A percentile compares a stretch with the other conserved stretches of the same genome.
Evolutionary conservation across 2,888 invertebrate species (phyloP).

Genomic region (Heliconius sara): DNA sequence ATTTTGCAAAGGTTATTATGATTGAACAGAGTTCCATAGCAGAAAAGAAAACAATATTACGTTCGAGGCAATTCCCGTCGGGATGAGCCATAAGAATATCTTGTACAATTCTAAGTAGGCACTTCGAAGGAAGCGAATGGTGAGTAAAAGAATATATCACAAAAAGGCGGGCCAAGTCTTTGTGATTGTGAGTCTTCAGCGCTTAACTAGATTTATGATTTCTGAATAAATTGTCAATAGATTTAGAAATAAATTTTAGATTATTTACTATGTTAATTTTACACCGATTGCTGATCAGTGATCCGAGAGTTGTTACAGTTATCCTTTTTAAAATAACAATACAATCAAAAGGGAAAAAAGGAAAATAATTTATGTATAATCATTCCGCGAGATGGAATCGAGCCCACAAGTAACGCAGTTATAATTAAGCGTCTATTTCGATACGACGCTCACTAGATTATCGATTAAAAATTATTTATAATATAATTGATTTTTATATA

Average conservation of each 20-base stretch:
- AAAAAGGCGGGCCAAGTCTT: slow-evolving; percentile 46
- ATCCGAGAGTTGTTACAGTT: background rate
- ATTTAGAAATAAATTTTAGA: slow-evolving; percentile 32
- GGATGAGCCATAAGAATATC: slow-evolving; percentile 47
- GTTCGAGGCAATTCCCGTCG: slow-evolving; percentile 45
- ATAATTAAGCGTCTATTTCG: too few relatives aligned
- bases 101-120: slow-evolving; percentile 47
- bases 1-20: slow-evolving; percentile 60
- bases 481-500: too few relatives aligned
- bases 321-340: background rate
- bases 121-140: slow-evolving; percentile 45
- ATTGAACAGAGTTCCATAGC: slow-evolving; percentile 41
- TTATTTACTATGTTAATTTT: slow-evolving; percentile 37
- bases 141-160: slow-evolving; percentile 47
- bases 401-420: too few relatives aligned
- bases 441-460: too few relatives aligned
- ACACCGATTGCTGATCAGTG: background rate
- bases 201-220: slow-evolving; percentile 46
- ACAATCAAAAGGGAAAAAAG: too few relatives aligned
- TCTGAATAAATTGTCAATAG: slow-evolving; percentile 43
- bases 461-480: too few relatives aligned
- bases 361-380: too few relatives aligned
- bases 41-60: slow-evolving; percentile 48
- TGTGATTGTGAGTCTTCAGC: slow-evolving; percentile 43
- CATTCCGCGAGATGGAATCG: too few relatives aligned